Conservation (phyloP, 2,888 invertebrate genomes). For the Papilio elwesi region DNA sequence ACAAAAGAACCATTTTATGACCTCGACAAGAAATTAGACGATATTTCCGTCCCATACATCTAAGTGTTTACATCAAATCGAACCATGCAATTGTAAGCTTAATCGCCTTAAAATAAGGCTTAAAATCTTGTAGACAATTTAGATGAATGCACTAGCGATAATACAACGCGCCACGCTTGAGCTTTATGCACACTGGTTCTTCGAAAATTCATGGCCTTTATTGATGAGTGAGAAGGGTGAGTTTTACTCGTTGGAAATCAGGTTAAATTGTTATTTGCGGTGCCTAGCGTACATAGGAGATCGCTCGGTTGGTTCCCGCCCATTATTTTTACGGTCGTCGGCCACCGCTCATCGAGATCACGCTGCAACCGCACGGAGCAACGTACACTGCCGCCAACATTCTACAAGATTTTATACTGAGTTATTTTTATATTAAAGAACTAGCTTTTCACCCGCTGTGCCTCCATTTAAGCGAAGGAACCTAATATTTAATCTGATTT, state of each 20-base stretch:
- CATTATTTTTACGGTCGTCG: conserved; percentile 81
- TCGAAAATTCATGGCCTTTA: conserved; percentile 30
- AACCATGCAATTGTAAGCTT: conserved; percentile 15
- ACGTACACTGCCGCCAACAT: conserved; percentile 38
- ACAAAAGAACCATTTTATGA: conserved; percentile 33
- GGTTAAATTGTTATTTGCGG: conserved; percentile 34
- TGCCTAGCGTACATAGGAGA: conserved; percentile 40
- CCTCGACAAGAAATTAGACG: conserved; percentile 38
- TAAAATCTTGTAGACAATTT: conserved; percentile 12
- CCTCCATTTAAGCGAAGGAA: too few species aligned
- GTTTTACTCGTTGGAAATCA: conserved; percentile 20
- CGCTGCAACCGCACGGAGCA: conserved; percentile 47
- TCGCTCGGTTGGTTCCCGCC: conserved; percentile 58
- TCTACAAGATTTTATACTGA: background rate
- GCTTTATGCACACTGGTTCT: conserved; percentile 8
- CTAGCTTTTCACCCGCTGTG: too few species aligned
- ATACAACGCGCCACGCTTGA: conserved; percentile 31
- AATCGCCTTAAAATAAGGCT: conserved; percentile 6
- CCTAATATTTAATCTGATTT: too few species aligned
- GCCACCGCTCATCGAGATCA: conserved; percentile 65
- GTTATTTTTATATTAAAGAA: background rate
- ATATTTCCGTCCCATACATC: conserved; percentile 35
- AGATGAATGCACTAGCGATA: conserved; percentile 16
- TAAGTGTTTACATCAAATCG: conserved; percentile 31
- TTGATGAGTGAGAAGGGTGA: conserved; percentile 24